Evolutionary conservation across 2,888 invertebrate genomes (phyloP).

Genomic region (Melanargia galathea): DNA sequence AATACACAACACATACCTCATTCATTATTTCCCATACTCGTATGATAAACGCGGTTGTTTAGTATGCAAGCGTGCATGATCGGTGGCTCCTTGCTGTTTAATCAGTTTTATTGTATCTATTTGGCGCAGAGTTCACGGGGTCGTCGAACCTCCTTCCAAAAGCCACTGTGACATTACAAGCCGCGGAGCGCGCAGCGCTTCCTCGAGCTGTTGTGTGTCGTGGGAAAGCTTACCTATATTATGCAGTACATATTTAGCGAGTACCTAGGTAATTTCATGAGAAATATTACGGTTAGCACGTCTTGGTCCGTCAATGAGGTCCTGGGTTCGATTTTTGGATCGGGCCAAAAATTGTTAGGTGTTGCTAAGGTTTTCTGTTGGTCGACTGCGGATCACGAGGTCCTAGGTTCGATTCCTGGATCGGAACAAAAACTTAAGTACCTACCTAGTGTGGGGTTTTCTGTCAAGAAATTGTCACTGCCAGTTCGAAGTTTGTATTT

Average conservation of each 20-base stretch:
- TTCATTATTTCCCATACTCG: constrained; percentile 18
- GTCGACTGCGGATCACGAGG: no score
- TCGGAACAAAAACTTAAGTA: no score
- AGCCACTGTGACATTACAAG: constrained; percentile 41
- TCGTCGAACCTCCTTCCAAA: constrained; percentile 41
- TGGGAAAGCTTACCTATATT: constrained; percentile 31
- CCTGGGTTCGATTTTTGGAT: no score
- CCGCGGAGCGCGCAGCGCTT: constrained; percentile 1
- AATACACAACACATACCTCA: neutral
- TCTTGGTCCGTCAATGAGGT: no score
- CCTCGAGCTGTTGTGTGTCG: constrained; percentile 14
- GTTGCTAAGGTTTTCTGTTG: no score
- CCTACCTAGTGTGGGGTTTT: no score
- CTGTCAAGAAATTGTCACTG: no score
- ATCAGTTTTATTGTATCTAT: constrained; percentile 37
- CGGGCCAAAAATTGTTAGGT: no score
- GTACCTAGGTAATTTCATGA: neutral
- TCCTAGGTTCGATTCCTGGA: no score
- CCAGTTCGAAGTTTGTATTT: no score
- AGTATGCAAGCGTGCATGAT: constrained; percentile 33
- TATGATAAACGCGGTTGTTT: constrained; percentile 18
- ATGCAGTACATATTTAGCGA: constrained; percentile 23
- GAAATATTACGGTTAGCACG: no score
- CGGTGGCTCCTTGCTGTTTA: constrained; percentile 30
- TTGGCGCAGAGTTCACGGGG: constrained; percentile 35